Evolutionary conservation across 35 echinoderm and acorn worm species (phyloP), one percentile per base, ranked within the genome.

Genomic region (Apostichopus japonicus): DNA sequence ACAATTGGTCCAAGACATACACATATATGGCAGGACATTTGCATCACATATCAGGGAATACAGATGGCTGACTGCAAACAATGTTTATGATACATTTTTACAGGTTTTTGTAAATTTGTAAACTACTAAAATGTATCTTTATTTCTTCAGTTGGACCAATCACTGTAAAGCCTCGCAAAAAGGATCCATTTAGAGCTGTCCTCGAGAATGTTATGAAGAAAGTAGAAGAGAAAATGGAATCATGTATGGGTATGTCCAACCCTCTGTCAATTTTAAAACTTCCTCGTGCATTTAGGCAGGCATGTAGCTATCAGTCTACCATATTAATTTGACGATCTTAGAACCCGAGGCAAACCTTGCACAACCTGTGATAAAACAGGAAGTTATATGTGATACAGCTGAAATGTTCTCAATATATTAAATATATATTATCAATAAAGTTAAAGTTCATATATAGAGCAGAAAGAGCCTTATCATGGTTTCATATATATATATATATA

Each of bases 121-220:
- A 33, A 33, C 27, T 33, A 33, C 2, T 33, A 33, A 33, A 33
- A 33, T 33, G 27, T 33, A 33, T 33, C 27, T 33, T 33, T 33
- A 33, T 72, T 84, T 84, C 57, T 84, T 55, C 57, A 89, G 86
- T 89, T 71, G 86, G 86, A 23, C 86, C 86, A 89, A 72, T 89
- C 19, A 89, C 72, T 65, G 13, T 89, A 19, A 59, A 72, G 23
- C 86, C 86, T 53, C 86, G 86, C 72, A 11, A 13, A 89, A 67
- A 54, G 62, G 62, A 89, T 62, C 61, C 86, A n/a, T 89, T 89
- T 15, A 72, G 86, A 75, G 17, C 22, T 53, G 65, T 72, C 24
- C 62, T 89, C 51, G 86, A 89, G 72, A 62, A 89, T 65, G 6
- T 89, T 3, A 89, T 89, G 86, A 33, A 72, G n/a, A 72, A 27